Evolutionary conservation across 2,888 invertebrate genomes (phyloP).

Genomic region (Campoletis raptor): DNA sequence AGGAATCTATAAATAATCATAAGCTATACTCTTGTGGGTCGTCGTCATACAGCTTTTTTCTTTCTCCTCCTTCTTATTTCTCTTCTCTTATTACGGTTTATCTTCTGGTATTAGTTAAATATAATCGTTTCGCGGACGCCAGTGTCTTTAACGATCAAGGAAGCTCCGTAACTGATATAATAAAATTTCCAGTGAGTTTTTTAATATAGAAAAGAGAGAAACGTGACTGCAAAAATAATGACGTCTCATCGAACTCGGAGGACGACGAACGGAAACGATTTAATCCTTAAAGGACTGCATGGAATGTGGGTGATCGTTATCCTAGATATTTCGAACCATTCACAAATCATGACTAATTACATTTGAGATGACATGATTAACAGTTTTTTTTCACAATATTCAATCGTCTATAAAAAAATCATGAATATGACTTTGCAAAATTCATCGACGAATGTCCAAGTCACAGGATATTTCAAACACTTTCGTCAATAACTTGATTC

Average conservation of each 20-base stretch:
- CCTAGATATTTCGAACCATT: not conserved
- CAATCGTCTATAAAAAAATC: not conserved
- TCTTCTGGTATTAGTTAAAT: slow-evolving; percentile 50
- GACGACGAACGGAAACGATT: slow-evolving; percentile 8
- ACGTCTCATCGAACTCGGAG: slow-evolving; percentile 28
- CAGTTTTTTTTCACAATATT: not conserved
- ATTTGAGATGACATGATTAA: slow-evolving; percentile 2
- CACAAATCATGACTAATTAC: not conserved
- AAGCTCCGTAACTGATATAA: slow-evolving; percentile 47
- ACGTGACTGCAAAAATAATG: slow-evolving; percentile 7
- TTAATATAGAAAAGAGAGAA: slow-evolving; percentile 9
- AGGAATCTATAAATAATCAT: slow-evolving; percentile 60
- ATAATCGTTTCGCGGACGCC: slow-evolving; percentile 46
- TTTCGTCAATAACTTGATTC: not conserved
- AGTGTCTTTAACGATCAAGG: slow-evolving; percentile 40
- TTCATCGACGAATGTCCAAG: not conserved
- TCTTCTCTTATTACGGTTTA: slow-evolving; percentile 34
- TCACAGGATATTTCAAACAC: not conserved
- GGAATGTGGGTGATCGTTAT: slow-evolving; percentile 2
- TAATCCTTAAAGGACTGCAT: slow-evolving; percentile 4
- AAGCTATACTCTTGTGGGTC: slow-evolving; percentile 37
- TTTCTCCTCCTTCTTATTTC: not conserved
- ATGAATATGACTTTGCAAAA: not conserved
- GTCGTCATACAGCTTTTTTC: slow-evolving; percentile 27
- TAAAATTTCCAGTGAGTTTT: slow-evolving; percentile 30